These are phyloP conservation scores for Emesis russula DNA, from an alignment of 2,888 invertebrate species.

Conservation along the genomic window DNA sequence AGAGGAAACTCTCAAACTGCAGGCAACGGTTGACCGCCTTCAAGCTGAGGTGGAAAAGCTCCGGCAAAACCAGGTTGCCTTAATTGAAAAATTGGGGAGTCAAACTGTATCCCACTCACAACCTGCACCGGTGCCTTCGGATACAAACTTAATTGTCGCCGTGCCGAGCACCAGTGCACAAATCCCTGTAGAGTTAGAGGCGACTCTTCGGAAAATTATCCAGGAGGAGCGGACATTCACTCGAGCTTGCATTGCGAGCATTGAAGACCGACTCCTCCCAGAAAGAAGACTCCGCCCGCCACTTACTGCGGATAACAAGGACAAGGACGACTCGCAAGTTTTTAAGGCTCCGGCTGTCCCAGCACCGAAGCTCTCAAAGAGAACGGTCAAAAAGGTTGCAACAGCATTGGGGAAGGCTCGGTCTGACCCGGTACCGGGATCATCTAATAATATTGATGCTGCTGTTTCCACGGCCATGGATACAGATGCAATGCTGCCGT, in stretches of 20 bases:
- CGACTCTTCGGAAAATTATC: not conserved
- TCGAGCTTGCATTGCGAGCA: not conserved
- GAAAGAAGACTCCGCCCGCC: not conserved
- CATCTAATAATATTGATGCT: no score
- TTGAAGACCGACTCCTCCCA: not conserved
- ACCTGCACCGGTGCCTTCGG: no score
- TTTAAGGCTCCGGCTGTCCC: constrained; percentile 6
- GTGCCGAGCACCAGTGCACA: not conserved
- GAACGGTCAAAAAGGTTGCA: no score
- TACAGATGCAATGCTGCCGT: not conserved
- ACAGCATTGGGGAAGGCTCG: no score
- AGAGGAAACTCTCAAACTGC: not conserved
- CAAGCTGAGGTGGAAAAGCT: not conserved
- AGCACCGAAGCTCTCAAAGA: not conserved
- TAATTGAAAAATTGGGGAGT: no score
- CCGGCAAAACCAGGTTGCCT: not conserved
- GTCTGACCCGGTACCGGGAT: no score
- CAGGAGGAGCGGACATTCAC: constrained; percentile 16
- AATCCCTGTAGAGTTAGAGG: not conserved
- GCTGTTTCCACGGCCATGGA: no score
- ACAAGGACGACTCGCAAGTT: no score
- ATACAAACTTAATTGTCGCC: no score
- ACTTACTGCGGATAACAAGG: not conserved
- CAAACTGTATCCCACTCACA: no score
- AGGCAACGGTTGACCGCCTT: constrained; percentile 3